These are phyloP conservation scores for Cephonodes hylas DNA, from an alignment of 2,888 invertebrate genomes.

Conservation along the genomic window DNA sequence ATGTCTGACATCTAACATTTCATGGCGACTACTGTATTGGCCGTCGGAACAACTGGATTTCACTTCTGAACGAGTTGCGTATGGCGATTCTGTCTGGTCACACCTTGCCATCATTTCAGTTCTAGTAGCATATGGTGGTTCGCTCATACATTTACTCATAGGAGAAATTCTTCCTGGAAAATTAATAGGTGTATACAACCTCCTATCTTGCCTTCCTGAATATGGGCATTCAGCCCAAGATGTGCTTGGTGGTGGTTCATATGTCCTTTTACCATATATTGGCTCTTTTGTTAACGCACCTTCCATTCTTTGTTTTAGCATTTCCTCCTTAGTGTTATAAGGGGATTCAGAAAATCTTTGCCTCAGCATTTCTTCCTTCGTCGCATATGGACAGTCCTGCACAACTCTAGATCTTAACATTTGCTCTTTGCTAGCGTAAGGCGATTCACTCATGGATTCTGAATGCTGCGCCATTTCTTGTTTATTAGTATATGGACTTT, in stretches of 20 bases:
- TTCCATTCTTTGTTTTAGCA: slow-evolving; percentile 71
- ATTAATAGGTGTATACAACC: slow-evolving; percentile 66
- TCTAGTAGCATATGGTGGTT: slow-evolving; percentile 71
- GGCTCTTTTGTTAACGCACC: slow-evolving; percentile 59
- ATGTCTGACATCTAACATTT: slow-evolving; percentile 53
- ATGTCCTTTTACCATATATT: slow-evolving; percentile 68
- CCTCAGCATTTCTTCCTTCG: slow-evolving; percentile 77
- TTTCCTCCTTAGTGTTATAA: slow-evolving; percentile 74
- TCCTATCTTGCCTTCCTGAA: slow-evolving; percentile 66
- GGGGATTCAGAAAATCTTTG: slow-evolving; percentile 77
- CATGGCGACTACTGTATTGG: slow-evolving; percentile 53
- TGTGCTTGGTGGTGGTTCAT: slow-evolving; percentile 68
- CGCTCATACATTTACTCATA: slow-evolving; percentile 74
- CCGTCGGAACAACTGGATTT: slow-evolving; percentile 73
- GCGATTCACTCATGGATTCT: slow-evolving; percentile 67
- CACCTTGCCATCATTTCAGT: slow-evolving; percentile 71
- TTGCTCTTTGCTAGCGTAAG: slow-evolving; percentile 75
- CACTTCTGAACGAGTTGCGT: slow-evolving; percentile 62
- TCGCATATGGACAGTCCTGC: slow-evolving; percentile 68
- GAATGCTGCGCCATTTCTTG: slow-evolving; percentile 57
- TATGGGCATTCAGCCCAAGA: slow-evolving; percentile 71
- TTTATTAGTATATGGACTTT: slow-evolving; percentile 52
- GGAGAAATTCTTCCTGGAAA: slow-evolving; percentile 65
- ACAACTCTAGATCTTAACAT: slow-evolving; percentile 63
- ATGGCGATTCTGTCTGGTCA: slow-evolving; percentile 64